Evolutionary conservation across 2,888 invertebrate genomes (phyloP).

Genomic region (Halictus ligatus): DNA sequence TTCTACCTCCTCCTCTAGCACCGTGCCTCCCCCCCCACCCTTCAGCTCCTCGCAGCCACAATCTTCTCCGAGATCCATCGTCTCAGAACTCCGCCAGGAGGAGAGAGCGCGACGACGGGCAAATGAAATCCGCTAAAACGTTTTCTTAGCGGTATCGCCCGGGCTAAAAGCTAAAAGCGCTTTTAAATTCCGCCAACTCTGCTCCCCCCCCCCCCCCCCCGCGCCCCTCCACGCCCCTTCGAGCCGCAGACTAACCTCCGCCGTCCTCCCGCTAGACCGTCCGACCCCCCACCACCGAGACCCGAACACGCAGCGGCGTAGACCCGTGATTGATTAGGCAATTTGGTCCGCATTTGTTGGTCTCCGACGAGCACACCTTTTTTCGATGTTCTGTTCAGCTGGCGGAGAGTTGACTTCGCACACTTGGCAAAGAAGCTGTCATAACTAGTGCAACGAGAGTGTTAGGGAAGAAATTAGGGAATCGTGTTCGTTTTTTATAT

Average conservation of each 20-base stretch:
- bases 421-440: background rate
- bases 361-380: background rate
- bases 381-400: background rate
- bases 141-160: conserved; percentile 80
- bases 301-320: background rate
- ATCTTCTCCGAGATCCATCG: conserved; percentile 67
- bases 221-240: conserved; percentile 4
- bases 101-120: conserved; percentile 71
- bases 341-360: background rate
- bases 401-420: background rate
- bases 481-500: background rate
- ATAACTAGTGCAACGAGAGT: background rate
- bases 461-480: background rate
- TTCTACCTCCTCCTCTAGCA: conserved; percentile 31
- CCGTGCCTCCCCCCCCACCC: conserved; percentile 38
- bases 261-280: conserved; percentile 42
- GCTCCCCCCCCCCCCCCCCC: conserved; percentile 1
- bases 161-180: conserved; percentile 82
- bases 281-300: conserved; percentile 28
- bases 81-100: conserved; percentile 64
- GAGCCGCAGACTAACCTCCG: background rate
- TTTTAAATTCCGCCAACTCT: conserved; percentile 79
- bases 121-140: conserved; percentile 82
- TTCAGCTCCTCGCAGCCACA: background rate
- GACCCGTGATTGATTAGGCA: conserved; percentile 4